Evolutionary conservation across 2,888 invertebrate genomes (phyloP).

Genomic region (Hyalella azteca): DNA sequence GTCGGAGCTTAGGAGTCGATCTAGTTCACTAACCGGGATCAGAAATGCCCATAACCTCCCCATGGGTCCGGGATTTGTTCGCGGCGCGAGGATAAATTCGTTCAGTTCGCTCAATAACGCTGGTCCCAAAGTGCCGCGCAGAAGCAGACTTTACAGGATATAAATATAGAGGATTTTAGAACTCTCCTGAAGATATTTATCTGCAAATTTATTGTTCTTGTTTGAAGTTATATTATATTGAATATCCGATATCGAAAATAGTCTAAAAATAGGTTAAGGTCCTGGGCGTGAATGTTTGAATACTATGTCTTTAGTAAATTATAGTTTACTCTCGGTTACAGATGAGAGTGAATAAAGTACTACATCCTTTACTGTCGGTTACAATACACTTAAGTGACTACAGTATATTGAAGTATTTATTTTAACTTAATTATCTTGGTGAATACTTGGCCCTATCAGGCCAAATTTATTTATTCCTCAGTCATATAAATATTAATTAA

Average conservation of each 20-base stretch:
- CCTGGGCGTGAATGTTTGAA: neutral
- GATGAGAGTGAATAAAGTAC: too few species aligned
- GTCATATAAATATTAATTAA: too few species aligned
- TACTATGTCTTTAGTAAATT: neutral
- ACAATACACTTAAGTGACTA: too few species aligned
- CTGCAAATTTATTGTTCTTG: neutral
- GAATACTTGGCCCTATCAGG: too few species aligned
- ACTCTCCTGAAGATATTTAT: neutral
- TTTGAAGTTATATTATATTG: neutral
- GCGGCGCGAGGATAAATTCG: conserved; percentile 15
- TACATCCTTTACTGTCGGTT: too few species aligned
- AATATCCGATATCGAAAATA: neutral
- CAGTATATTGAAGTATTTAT: too few species aligned
- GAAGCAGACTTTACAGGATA: conserved; percentile 31
- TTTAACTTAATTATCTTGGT: too few species aligned
- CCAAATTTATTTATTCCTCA: too few species aligned
- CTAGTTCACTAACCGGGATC: conserved; percentile 11
- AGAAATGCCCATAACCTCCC: neutral
- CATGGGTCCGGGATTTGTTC: neutral
- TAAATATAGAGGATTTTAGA: neutral
- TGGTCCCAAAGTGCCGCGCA: conserved; percentile 29
- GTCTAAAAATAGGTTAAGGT: neutral
- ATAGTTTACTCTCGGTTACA: neutral
- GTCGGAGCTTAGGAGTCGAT: conserved; percentile 10
- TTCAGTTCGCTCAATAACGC: conserved; percentile 13